Base-by-base conservation (phyloP, 1,140 invertebrate genomes). In the Sycophaga agraensis region DNA sequence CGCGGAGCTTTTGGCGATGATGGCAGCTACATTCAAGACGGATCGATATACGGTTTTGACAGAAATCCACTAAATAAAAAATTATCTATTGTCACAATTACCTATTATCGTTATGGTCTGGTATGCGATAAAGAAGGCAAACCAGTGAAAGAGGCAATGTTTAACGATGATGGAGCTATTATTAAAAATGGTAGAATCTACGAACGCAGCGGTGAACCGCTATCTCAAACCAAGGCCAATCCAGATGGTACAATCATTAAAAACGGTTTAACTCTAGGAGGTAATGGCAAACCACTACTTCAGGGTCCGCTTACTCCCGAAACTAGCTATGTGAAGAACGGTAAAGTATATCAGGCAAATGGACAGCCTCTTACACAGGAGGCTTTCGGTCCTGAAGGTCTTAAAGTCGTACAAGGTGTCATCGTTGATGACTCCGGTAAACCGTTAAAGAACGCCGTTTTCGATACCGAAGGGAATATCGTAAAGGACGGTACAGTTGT, bases 341-440 rank as follows among this genome's bases (percentile, higher is more conserved):
- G 78, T 34, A 76, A 74, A 39, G 63, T 79, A 6, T 76, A 68
- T 12, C 64, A 71, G 2, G 66, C 62, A 0, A 70, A 68, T 51
- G 73, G 73, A 28, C 71, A 76, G 28, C 70, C 66, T 1, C 43
- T 81, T 0, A 75, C 70, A 0, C 75, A 77, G 26, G 78, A 81
- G 66, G 73, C 78, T 16, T 81, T 81, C 54, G 78, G 78, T 12
- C 73, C 74, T 2, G 78, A 81, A 65, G 78, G 75, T 45, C 24
- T 79, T 7, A 77, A 69, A 59, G 68, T 81, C 6, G 42, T 70
- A 4, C 66, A 78, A 17, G 78, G 78, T 37, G 59, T 78, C 0
- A 50, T 79, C 2, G 69, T 79, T 2, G 78, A 81, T 14, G 75
- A 75, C 56, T 65, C 64, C 14, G 76, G 77, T 0, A 74, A 73